Base-by-base conservation (phyloP, 2,888 invertebrate genomes). In the Phrixothrix hirtus region DNA sequence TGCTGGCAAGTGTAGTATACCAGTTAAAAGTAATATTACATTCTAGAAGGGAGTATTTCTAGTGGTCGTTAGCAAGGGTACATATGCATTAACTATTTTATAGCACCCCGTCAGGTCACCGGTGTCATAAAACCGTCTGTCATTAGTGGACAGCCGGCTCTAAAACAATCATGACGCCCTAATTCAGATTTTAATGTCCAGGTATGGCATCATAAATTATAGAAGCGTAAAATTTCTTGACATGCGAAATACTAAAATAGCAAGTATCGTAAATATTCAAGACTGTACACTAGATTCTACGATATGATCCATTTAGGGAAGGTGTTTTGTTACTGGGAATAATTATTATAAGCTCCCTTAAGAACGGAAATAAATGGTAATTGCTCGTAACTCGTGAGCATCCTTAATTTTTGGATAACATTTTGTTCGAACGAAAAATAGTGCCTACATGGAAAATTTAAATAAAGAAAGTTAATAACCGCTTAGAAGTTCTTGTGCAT, bases 21-120 rank as follows among this genome's bases (percentile, higher is more conserved):
- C 7, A 34, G 13, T 13, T 21, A 3, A 11, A 30, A 39, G 39
- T 39, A 30, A 30, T 34, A 15, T 15, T 15, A 15, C 16, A 30
- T 31, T 30, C 41, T 10, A 10, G 7, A 6, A 11, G 36, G 48
- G 32, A 26, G 56, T 52, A 52, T 49, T 56, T 52, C 52, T 27
- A 44, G 16, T 17, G 48, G 52, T 56, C 52, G 52, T 55, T 55
- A 53, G 53, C 43, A 36, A 37, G 37, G 48, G 46, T 47, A 57
- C 53, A 36, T 41, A 49, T 44, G 59, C 59, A 59, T 59, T 59
- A 59, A 59, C 55, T 51, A 55, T 57, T 59, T 59, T 57, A 59
- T 55, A 46, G 38, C 50, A 12, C 37, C 43, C 32, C 14, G 39
- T 27, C 34, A 13, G 34, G 44, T 15, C 34, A 17, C 15, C n/a